These are phyloP conservation scores for Corythornis vintsioides DNA, from an alignment of 2,113 vertebrate species.

Conservation along the genomic window DNA sequence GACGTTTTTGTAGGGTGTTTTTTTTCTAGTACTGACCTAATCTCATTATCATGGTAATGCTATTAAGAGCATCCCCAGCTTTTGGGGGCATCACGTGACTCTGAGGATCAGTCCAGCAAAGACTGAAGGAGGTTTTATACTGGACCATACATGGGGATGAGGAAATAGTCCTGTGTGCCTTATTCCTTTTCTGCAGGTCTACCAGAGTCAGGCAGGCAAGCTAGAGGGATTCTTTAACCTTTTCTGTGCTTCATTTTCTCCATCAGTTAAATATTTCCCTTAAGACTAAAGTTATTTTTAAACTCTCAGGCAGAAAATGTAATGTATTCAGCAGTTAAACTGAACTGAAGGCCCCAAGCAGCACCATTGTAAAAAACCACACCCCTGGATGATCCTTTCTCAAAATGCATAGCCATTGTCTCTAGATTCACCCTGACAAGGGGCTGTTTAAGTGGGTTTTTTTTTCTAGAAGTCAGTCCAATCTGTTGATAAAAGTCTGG, in stretches of 20 bases:
- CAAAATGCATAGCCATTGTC: background rate
- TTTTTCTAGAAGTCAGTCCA: background rate
- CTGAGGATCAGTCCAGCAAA: background rate
- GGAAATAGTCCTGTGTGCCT: background rate
- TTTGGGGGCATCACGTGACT: background rate
- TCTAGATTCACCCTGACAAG: background rate
- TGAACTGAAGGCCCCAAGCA: background rate
- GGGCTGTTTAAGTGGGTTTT: background rate
- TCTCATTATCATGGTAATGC: background rate
- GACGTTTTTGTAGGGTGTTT: background rate
- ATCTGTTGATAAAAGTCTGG: background rate
- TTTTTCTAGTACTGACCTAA: background rate
- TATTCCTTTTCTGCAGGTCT: background rate
- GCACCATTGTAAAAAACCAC: background rate
- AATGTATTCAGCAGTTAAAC: background rate
- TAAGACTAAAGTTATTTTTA: background rate
- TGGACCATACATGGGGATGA: background rate
- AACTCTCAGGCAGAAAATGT: background rate
- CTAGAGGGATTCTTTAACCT: background rate
- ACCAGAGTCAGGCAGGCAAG: background rate
- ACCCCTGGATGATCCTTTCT: background rate
- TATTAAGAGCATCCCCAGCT: background rate
- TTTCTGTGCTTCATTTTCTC: background rate
- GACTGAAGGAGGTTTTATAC: background rate
- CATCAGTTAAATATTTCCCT: background rate